A percentile compares a stretch with the other conserved stretches of the same genome.
These are phyloP conservation scores for Lateolabrax maculatus DNA, from an alignment of 2,797 vertebrate genomes.

Conservation along the genomic window DNA sequence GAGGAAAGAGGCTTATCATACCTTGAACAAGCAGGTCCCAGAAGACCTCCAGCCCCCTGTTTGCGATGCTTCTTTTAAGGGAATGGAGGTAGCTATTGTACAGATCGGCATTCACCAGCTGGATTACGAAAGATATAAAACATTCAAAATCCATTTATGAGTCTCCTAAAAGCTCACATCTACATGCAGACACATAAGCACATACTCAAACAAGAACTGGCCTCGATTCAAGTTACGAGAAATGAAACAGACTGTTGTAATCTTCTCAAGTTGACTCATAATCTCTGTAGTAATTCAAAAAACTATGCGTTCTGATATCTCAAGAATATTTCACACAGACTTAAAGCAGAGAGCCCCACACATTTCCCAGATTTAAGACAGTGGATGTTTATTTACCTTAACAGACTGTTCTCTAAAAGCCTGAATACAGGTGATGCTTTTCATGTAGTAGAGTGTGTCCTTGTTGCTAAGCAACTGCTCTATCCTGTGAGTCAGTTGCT, in stretches of 20 bases:
- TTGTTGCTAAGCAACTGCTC: conserved; percentile 94
- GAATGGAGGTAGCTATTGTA: conserved; percentile 93
- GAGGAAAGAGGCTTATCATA: conserved; percentile 69
- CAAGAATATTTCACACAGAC: conserved; percentile 21
- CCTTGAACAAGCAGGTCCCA: conserved; percentile 96
- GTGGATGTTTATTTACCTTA: conserved; percentile 86
- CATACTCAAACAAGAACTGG: conserved; percentile 33
- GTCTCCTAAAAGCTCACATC: conserved; percentile 36
- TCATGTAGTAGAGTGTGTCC: conserved; percentile 91
- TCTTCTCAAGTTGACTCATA: conserved; percentile 50
- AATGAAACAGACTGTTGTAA: conserved; percentile 56
- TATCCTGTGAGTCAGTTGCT: conserved; percentile 91
- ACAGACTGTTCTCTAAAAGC: conserved; percentile 93
- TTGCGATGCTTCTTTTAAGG: conserved; percentile 90
- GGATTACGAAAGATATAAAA: conserved; percentile 57
- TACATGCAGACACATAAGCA: conserved; percentile 22
- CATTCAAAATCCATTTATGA: conserved; percentile 55
- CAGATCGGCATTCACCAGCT: conserved; percentile 84
- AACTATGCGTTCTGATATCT: conserved; percentile 10
- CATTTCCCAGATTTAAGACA: conserved; percentile 17
- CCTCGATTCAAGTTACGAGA: conserved; percentile 38
- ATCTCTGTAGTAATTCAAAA: conserved; percentile 41
- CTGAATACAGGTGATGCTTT: conserved; percentile 92
- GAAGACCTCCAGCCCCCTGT: conserved; percentile 90
- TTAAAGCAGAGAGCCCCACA: conserved; percentile 15